Percentiles rank a stretch among this genome's conserved stretches.
phyloP scores from a whole-genome alignment of 2,888 invertebrate species.

The Clunio marinus region DNA sequence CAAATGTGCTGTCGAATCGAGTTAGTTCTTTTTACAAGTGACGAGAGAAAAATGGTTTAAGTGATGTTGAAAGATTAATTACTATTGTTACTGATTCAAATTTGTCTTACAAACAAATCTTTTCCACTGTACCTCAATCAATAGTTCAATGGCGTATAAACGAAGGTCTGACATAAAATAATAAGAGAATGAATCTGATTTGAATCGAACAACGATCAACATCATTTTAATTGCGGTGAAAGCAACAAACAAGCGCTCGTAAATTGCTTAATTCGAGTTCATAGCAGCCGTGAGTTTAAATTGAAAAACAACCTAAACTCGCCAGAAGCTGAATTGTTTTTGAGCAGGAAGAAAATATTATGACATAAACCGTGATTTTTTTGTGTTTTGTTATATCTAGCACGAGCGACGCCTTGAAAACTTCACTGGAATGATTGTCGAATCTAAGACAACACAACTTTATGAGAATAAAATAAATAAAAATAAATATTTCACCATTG shows the following conservation, averaged over 20 bases:
- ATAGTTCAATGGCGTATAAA: slow-evolving; percentile 8
- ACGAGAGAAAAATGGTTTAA: no score
- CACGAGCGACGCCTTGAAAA: slow-evolving; percentile 15
- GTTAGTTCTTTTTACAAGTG: no score
- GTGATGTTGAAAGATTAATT: no score
- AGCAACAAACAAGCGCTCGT: slow-evolving; percentile 10
- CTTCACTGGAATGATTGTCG: not conserved
- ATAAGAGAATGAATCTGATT: slow-evolving; percentile 9
- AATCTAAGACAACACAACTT: not conserved
- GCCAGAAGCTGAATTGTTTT: slow-evolving; percentile 1
- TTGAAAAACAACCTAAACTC: not conserved
- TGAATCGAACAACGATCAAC: slow-evolving; percentile 14
- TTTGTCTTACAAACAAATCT: no score
- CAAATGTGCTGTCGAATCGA: not conserved
- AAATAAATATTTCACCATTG: slow-evolving; percentile 14
- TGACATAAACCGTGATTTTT: slow-evolving; percentile 11
- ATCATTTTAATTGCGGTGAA: slow-evolving; percentile 13
- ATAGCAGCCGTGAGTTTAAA: no score
- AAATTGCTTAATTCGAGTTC: not conserved
- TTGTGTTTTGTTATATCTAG: not conserved
- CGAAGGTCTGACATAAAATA: not conserved
- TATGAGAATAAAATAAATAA: not conserved
- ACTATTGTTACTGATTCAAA: no score
- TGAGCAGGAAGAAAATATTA: slow-evolving; percentile 16
- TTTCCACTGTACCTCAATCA: no score